Base-by-base conservation (phyloP, 2,113 vertebrate genomes). In the Catharus fuscescens region DNA sequence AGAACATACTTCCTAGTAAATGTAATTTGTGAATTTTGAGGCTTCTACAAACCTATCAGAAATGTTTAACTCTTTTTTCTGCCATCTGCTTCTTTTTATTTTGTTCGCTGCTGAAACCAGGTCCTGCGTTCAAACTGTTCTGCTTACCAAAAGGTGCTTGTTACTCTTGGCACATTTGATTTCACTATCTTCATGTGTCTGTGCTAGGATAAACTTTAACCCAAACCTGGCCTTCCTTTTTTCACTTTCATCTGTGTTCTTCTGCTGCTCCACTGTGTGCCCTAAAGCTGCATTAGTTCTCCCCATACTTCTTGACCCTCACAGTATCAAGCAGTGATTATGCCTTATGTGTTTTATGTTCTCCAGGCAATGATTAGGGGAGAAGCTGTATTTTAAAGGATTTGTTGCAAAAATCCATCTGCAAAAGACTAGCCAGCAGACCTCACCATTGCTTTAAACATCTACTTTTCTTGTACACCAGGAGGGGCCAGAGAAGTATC, bases 321-420 rank as follows among this genome's bases (percentile, higher is more conserved):
- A 44, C 29, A 61, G 86, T 64, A 42, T 93, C 78, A 61, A 79
- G 57, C 31, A 91, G 67, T 62, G 56, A 82, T 94, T 84, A 96
- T 76, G 34, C 52, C 59, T 74, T 79, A 29, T 7, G 10, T 44
- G 21, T 71, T 36, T 90, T 90, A 32, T 8, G 38, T 92, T 34
- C 69, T 84, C 94, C 65, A 61, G 70, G 42, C 60, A 73, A 21
- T 72, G 66, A 87, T 95, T 94, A 92, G 82, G 87, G 82, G 38
- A 92, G 84, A 87, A 88, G 20, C 84, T 94, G 34, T 87, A 65
- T 91, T 92, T 95, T 93, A 86, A 82, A 90, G 69, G 62, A 87
- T 93, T 93, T 94, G 50, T 77, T 91, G 72, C 42, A 89, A 93
- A 96, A 82, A 82, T 78, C 78, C 61, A 13, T 45, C 87, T 59